phyloP scores from a whole-genome alignment of 2,113 vertebrate species.

The Archilochus colubris region DNA sequence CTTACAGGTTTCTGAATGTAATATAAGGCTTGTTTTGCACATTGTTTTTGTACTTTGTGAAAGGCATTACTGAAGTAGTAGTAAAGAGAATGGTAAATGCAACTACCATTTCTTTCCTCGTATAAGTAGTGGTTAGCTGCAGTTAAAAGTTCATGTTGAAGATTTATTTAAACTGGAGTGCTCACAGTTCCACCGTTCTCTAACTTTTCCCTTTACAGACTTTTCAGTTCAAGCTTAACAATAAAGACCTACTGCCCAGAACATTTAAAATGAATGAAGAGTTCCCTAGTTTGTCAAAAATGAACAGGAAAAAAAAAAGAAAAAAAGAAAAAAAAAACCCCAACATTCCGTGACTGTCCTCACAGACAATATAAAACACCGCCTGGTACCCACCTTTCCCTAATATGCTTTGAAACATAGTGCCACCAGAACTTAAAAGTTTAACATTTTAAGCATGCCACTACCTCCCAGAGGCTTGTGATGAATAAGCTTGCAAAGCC shows the following conservation, averaged over 20 bases:
- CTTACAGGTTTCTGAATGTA: background rate
- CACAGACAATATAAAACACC: background rate
- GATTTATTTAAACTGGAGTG: background rate
- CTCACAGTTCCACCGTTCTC: background rate
- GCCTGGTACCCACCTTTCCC: background rate
- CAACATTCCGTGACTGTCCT: background rate
- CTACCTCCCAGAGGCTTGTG: fast-evolving
- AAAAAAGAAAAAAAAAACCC: background rate
- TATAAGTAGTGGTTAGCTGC: background rate
- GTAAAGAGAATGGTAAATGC: background rate
- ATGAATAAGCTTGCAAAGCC: background rate
- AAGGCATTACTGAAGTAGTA: background rate
- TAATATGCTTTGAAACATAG: background rate
- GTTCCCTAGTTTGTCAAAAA: background rate
- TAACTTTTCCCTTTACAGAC: background rate
- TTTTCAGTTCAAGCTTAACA: background rate
- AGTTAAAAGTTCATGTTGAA: background rate
- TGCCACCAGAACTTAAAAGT: background rate
- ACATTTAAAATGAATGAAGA: background rate
- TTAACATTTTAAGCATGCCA: background rate
- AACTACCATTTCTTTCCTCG: background rate
- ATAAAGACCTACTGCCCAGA: background rate
- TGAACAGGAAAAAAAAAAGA: background rate
- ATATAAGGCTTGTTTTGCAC: background rate
- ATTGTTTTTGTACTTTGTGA: background rate